phyloP scores from a whole-genome alignment of 2,797 vertebrate species.

The Manis crassicaudata region DNA sequence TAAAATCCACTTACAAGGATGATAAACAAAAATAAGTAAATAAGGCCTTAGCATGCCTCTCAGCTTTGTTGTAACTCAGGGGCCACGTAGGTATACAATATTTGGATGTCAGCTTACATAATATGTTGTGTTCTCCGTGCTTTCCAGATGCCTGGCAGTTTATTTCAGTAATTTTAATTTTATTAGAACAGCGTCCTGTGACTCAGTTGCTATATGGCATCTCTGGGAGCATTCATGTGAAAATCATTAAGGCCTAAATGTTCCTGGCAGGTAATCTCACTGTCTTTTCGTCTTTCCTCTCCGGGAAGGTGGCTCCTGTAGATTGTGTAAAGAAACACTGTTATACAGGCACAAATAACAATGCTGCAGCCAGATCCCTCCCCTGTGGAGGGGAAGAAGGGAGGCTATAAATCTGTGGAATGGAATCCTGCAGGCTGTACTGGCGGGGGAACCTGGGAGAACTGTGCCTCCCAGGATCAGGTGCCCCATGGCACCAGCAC shows the following conservation, averaged over 20 bases:
- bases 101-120: constrained; percentile 68
- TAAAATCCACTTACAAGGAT: constrained; percentile 70
- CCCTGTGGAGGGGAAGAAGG: neutral
- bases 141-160: constrained; percentile 80
- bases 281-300: constrained; percentile 80
- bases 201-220: constrained; percentile 62
- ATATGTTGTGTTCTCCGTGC: constrained; percentile 61
- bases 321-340: constrained; percentile 75
- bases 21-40: constrained; percentile 56
- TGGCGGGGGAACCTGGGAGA: neutral
- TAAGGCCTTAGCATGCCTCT: constrained; percentile 33
- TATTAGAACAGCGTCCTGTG: constrained; percentile 75
- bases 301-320: constrained; percentile 73
- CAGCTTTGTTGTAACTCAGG: constrained; percentile 40
- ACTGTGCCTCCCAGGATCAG: neutral
- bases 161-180: constrained; percentile 84
- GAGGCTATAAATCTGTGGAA: neutral
- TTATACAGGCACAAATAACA: constrained; percentile 23
- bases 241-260: constrained; percentile 84
- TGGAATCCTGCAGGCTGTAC: neutral
- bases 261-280: constrained; percentile 82
- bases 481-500: neutral
- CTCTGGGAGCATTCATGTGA: constrained; percentile 73
- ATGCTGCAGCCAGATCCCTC: neutral
- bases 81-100: constrained; percentile 44